phyloP scores from a whole-genome alignment of 2,113 vertebrate genomes.

The Zootoca vivipara region DNA sequence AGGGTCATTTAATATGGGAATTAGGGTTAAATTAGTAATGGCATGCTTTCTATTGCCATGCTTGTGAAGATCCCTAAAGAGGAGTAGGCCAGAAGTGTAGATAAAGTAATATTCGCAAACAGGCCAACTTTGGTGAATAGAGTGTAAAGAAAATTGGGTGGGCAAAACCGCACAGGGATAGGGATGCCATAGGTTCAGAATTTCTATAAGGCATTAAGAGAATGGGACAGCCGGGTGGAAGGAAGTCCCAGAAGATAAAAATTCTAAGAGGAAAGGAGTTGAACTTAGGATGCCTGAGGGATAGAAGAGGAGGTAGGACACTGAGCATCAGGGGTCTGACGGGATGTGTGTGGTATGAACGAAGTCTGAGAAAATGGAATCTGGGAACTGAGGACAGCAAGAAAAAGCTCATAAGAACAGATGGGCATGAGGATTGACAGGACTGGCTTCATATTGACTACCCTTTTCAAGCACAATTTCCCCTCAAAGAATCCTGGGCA shows the following conservation, averaged over 20 bases:
- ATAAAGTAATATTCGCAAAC: neutral
- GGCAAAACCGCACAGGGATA: neutral
- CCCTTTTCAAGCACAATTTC: too few species aligned
- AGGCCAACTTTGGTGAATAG: neutral
- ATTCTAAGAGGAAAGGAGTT: neutral
- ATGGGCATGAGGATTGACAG: neutral
- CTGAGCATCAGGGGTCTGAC: neutral
- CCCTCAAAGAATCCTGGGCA: too few species aligned
- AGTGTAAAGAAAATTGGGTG: neutral
- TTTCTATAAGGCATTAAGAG: neutral
- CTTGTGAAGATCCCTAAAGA: neutral
- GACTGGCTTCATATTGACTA: too few species aligned
- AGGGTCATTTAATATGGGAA: rapidly evolving
- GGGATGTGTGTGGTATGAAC: neutral
- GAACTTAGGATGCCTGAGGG: neutral
- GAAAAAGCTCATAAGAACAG: neutral
- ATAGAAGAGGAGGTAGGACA: neutral
- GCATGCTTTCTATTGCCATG: rapidly evolving
- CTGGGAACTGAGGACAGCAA: neutral
- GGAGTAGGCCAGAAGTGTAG: neutral
- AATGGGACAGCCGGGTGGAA: neutral
- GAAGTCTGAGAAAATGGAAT: neutral
- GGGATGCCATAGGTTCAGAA: neutral
- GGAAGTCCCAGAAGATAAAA: neutral
- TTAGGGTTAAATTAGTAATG: neutral